A percentile compares a stretch with the other conserved stretches of the same genome.
Conservation (phyloP, 2,888 invertebrate genomes). For the Synergus gifuensis region DNA sequence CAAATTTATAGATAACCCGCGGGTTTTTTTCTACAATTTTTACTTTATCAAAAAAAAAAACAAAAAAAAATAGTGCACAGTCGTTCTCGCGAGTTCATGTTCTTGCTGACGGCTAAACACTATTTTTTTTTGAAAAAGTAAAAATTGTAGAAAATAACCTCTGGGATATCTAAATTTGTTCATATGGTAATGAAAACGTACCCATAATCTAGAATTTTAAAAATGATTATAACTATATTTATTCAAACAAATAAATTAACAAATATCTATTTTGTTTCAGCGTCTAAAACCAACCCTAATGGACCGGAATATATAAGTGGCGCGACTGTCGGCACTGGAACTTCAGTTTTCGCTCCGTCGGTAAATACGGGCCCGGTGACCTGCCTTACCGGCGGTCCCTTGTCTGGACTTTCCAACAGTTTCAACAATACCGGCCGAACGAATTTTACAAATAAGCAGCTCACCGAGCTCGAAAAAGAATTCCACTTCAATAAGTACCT, state of each 20-base stretch:
- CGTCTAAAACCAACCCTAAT: constrained; percentile 66
- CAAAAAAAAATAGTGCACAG: too few species aligned
- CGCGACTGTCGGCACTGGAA: constrained; percentile 57
- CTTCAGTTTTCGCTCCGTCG: constrained; percentile 60
- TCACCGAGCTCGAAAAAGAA: constrained; percentile 99
- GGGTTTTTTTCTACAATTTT: too few species aligned
- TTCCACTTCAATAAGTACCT: constrained; percentile 99
- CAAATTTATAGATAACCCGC: too few species aligned
- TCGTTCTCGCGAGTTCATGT: too few species aligned
- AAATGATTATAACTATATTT: background rate
- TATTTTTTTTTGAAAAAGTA: too few species aligned
- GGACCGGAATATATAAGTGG: constrained; percentile 67
- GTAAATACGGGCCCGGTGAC: constrained; percentile 64
- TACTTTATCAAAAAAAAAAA: too few species aligned
- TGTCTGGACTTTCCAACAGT: constrained; percentile 66
- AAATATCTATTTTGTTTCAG: constrained; percentile 64
- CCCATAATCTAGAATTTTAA: too few species aligned
- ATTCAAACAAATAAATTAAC: background rate
- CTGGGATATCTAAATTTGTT: too few species aligned
- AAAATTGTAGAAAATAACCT: too few species aligned
- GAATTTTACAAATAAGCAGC: constrained; percentile 99
- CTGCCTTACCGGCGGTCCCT: constrained; percentile 62
- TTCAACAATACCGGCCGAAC: constrained; percentile 95
- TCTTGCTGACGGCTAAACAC: too few species aligned
- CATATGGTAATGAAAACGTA: too few species aligned